Conservation (phyloP, 2,797 vertebrate species). For the Diceros bicornis region DNA sequence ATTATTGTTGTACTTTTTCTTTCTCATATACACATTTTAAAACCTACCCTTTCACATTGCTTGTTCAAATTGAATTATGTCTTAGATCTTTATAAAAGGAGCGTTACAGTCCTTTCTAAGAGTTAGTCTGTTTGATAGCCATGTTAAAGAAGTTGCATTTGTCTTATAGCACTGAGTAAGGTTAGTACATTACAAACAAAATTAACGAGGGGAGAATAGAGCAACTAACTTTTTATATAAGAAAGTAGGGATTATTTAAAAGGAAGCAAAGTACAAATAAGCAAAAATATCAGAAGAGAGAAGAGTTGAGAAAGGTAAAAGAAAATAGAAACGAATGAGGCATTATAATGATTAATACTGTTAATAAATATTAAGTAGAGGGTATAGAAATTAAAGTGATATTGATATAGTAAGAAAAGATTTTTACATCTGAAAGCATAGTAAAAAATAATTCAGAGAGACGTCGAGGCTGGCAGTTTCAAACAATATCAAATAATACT, state of each 20-base stretch:
- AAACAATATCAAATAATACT: constrained; percentile 39
- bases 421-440: background rate
- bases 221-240: background rate
- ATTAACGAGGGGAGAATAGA: background rate
- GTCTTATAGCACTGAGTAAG: background rate
- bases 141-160: background rate
- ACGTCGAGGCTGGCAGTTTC: background rate
- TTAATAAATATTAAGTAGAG: background rate
- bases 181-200: background rate
- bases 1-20: background rate
- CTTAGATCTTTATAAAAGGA: background rate
- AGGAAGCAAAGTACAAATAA: background rate
- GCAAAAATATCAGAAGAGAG: background rate
- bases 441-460: constrained; percentile 4
- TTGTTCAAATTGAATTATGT: background rate
- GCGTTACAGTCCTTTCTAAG: background rate
- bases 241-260: background rate
- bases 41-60: background rate
- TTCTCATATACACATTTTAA: background rate
- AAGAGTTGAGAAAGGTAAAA: background rate
- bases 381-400: background rate
- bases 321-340: background rate
- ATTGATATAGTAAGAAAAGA: background rate
- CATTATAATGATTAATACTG: background rate
- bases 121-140: background rate